Base-by-base conservation (phyloP, 2,888 invertebrate genomes). In the Cyrtodaria siliqua region DNA sequence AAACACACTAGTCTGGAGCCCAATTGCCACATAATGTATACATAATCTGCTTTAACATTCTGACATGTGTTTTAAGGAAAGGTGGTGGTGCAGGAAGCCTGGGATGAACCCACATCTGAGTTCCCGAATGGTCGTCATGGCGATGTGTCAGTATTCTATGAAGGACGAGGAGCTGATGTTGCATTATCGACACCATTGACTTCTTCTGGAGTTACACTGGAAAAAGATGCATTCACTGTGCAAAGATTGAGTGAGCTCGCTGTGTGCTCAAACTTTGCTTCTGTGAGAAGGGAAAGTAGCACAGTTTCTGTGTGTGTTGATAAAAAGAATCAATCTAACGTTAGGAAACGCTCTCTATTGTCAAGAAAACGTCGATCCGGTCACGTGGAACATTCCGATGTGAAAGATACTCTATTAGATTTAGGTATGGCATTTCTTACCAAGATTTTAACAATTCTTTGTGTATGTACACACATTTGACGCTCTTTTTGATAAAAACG, bases 51-150 rank as follows among this genome's bases (percentile, higher is more conserved):
- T n/a, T n/a, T n/a, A n/a, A n/a, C n/a, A n/a, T n/a, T n/a, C n/a
- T n/a, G n/a, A n/a, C n/a, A n/a, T n/a, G n/a, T n/a, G n/a, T n/a
- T 33, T 33, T 33, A 33, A 86, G 85, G 83, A 67, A 84, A 82
- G 16, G 57, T 86, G 0, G 18, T 81, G 23, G 77, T 86, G 4
- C 16, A 59, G 18, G 83, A 86, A 42, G 82, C 81, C 1, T 82
- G 73, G 82, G 84, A 82, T 29, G 86, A 87, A 59, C 78, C 84
- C 18, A 83, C 82, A 2, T 83, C 83, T 12, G 33, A 50, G 12
- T 33, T 74, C 24, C 84, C 82, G 1, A 1, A 66, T 27, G 84
- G 87, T 20, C 29, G 57, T 9, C 82, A 85, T 64, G 83, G 79
- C 1, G 69, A 72, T 47, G 8, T 18, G 8, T 86, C 85, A 14